phyloP scores from a whole-genome alignment of 2,888 invertebrate species.

The Megalurothrips usitatus region DNA sequence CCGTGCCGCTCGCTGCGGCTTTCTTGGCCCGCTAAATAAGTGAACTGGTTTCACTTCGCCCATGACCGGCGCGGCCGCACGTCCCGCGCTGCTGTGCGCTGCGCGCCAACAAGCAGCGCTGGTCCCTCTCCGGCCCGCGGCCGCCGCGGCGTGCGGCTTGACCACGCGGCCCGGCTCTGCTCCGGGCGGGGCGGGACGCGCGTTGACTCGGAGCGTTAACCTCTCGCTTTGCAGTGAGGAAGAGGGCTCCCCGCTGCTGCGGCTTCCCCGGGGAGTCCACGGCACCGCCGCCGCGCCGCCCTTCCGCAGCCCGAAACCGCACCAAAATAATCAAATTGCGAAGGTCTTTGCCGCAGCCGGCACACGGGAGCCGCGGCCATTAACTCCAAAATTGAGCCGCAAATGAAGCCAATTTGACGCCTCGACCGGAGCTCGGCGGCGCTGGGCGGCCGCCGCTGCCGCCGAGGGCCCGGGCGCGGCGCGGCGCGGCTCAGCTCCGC shows the following conservation, averaged over 20 bases:
- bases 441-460: too few relatives aligned
- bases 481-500: background rate
- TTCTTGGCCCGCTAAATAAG: too few relatives aligned
- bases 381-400: conserved; percentile 26
- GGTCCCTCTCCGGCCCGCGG: too few relatives aligned
- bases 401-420: conserved; percentile 26
- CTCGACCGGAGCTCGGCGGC: background rate
- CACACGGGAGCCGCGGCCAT: conserved; percentile 6
- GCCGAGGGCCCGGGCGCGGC: too few relatives aligned
- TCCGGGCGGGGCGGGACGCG: background rate
- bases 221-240: background rate
- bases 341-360: conserved; percentile 1
- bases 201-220: conserved; percentile 3
- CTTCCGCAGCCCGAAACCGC: background rate
- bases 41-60: too few relatives aligned
- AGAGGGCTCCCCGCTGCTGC: background rate
- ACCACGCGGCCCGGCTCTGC: background rate
- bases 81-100: too few relatives aligned
- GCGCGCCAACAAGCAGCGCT: too few relatives aligned
- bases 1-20: too few relatives aligned
- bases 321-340: conserved; percentile 26
- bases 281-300: background rate
- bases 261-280: background rate
- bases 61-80: too few relatives aligned
- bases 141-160: too few relatives aligned